Conservation (phyloP, 2,797 vertebrate species). For the Myioborus miniatus region DNA sequence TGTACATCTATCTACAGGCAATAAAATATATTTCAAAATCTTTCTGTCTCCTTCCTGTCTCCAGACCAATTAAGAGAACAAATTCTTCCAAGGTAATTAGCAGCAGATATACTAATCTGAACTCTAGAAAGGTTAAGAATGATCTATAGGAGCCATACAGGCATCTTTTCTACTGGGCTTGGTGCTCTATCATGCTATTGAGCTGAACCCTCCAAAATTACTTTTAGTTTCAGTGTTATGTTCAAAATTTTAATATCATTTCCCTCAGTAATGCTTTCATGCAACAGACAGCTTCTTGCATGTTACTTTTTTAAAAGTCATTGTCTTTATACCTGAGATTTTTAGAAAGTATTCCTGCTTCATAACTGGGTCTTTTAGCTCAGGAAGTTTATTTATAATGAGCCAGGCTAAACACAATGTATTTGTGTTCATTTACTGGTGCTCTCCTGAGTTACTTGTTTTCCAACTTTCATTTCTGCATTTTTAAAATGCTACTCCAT, state of each 20-base stretch:
- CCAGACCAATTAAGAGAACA: not conserved
- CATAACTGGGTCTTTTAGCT: not conserved
- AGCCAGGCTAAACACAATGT: not conserved
- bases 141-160: not conserved
- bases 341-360: not conserved
- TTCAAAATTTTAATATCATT: not conserved
- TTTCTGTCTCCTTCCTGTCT: not conserved
- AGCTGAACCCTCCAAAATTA: not conserved
- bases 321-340: not conserved
- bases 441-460: not conserved
- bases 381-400: not conserved
- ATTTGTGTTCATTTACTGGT: not conserved
- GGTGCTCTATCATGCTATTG: not conserved
- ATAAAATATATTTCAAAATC: not conserved
- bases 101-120: not conserved
- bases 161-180: not conserved
- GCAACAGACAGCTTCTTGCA: not conserved
- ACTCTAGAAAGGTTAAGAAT: not conserved
- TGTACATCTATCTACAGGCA: not conserved
- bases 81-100: not conserved
- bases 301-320: not conserved
- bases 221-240: not conserved
- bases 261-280: not conserved
- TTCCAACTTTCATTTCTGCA: not conserved
- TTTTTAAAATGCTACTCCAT: not conserved